Conservation (phyloP, 64 coral and sea anemone genomes). For the Platygyra sinensis region DNA sequence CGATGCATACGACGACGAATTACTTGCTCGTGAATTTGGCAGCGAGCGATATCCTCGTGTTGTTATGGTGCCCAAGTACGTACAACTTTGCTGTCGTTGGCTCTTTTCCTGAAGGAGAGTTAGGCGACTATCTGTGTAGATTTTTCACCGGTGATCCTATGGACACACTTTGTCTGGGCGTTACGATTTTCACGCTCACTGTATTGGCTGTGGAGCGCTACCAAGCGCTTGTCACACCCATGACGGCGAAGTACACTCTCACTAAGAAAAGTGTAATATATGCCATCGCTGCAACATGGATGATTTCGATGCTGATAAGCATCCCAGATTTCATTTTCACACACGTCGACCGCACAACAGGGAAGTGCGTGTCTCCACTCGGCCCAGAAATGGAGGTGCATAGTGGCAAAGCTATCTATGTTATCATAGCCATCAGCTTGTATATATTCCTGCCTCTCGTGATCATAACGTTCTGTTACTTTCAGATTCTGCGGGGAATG, state of each 20-base stretch:
- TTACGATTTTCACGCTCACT: slow-evolving; percentile 28
- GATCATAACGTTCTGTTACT: slow-evolving; percentile 26
- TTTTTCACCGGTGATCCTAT: slow-evolving; percentile 29
- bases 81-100: slow-evolving; percentile 20
- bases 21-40: slow-evolving; percentile 43
- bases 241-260: slow-evolving; percentile 26
- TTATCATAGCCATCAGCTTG: not conserved
- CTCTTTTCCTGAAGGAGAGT: not conserved
- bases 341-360: not conserved
- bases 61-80: slow-evolving; percentile 25
- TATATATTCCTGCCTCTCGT: not conserved
- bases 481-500: slow-evolving; percentile 34
- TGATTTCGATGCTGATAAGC: not conserved
- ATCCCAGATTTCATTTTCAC: slow-evolving; percentile 39
- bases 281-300: slow-evolving; percentile 34
- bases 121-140: slow-evolving; percentile 9
- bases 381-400: not conserved
- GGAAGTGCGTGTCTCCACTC: slow-evolving; percentile 21
- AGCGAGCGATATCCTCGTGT: slow-evolving; percentile 24
- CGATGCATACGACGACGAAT: slow-evolving; percentile 31
- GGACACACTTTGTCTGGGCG: not conserved
- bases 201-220: slow-evolving; percentile 31
- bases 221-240: slow-evolving; percentile 34
- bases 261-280: slow-evolving; percentile 17
- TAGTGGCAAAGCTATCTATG: not conserved